phyloP scores from a whole-genome alignment of 30 jellyfish, hydroid and myxozoan species.

The Pelagia noctiluca region DNA sequence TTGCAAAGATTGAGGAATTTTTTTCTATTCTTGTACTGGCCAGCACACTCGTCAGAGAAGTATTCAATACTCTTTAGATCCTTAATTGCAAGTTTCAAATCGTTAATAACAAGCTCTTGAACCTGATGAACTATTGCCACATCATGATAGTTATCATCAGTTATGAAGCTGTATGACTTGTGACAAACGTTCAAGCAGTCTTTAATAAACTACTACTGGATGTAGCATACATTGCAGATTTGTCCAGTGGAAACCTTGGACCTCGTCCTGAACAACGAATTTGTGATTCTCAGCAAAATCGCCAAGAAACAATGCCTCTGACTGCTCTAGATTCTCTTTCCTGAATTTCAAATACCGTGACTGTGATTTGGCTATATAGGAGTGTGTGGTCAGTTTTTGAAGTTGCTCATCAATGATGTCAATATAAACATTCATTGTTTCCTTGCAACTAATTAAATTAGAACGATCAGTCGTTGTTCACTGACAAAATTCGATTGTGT shows the following conservation, averaged over 20 bases:
- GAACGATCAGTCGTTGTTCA: slow-evolving; percentile 19
- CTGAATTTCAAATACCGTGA: background rate
- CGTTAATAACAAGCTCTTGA: background rate
- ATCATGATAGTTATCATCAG: slow-evolving; percentile 64
- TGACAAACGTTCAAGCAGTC: slow-evolving; percentile 2
- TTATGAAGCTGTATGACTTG: slow-evolving; percentile 53
- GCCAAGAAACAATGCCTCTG: background rate
- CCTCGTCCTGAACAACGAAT: slow-evolving; percentile 32
- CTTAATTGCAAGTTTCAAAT: slow-evolving; percentile 10
- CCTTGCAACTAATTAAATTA: background rate
- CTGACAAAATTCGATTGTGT: slow-evolving; percentile 10
- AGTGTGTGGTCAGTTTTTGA: slow-evolving; percentile 1
- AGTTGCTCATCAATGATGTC: slow-evolving; percentile 18
- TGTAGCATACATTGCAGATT: no score
- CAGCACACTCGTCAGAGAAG: slow-evolving; percentile 81
- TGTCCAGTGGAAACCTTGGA: slow-evolving; percentile 43
- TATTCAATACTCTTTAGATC: background rate
- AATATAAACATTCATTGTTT: background rate
- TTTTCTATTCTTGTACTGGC: slow-evolving; percentile 73
- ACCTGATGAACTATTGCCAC: slow-evolving; percentile 33
- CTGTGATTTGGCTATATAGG: slow-evolving; percentile 15
- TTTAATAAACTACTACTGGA: slow-evolving; percentile 51
- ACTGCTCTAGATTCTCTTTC: background rate
- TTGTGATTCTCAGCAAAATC: no score
- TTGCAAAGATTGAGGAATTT: slow-evolving; percentile 54